phyloP scores from a whole-genome alignment of 2,113 vertebrate species.

The Microcebus murinus region DNA sequence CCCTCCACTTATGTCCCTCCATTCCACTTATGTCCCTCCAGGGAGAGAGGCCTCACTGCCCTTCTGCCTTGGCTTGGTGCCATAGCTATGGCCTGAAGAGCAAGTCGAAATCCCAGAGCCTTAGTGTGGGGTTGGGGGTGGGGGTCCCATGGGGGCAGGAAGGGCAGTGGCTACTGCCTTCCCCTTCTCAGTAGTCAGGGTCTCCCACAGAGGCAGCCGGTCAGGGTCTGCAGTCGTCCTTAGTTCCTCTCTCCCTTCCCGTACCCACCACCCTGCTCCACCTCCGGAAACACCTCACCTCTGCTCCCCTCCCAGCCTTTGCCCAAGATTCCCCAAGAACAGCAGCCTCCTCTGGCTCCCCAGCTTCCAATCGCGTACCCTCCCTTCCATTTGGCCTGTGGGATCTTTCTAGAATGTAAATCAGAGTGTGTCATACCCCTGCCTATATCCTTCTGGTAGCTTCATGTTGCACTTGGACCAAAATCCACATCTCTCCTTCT shows the following conservation, averaged over 20 bases:
- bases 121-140: no score
- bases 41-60: background rate
- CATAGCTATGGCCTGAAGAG: background rate
- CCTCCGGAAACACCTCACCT: background rate
- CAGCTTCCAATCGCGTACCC: background rate
- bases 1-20: background rate
- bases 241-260: background rate
- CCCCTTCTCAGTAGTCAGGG: background rate
- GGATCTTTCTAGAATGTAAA: background rate
- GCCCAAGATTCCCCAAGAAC: background rate
- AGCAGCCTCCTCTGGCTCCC: background rate
- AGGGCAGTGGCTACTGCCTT: background rate
- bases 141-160: background rate
- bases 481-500: background rate
- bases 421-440: background rate
- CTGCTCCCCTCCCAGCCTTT: background rate
- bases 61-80: background rate
- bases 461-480: background rate
- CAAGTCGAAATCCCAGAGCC: background rate
- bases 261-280: background rate
- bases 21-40: background rate
- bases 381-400: background rate
- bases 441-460: background rate
- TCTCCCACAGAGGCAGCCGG: background rate
- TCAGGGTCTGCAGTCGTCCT: background rate